Base-by-base conservation (phyloP, 2,797 vertebrate genomes). In the Myotis myotis region DNA sequence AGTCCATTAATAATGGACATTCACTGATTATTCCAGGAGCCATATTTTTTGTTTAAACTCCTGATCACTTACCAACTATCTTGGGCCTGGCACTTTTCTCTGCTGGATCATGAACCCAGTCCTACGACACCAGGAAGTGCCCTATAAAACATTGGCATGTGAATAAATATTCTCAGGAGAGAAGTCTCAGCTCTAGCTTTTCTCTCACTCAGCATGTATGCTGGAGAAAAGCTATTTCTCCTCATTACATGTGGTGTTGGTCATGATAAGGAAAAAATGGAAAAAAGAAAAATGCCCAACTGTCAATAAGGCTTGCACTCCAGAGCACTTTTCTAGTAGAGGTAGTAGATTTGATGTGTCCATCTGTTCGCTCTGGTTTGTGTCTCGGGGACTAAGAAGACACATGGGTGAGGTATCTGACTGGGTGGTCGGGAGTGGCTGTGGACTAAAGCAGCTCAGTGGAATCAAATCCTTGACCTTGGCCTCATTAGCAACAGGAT, bases 391-490 rank as follows among this genome's bases (percentile, higher is more conserved):
- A 74, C 86, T 91, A 92, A 93, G 70, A 80, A 88, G 82, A 81
- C 74, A 92, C 89, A 89, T 22, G 66, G 71, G 79, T 75, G 66
- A 83, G 66, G 23, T 75, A 81, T 30, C 76, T 93, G 66, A 70
- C 47, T 23, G 22, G 57, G 87, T 64, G 85, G 72, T 80, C 19
- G 64, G 82, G 64, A 33, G 51, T 38, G 53, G 66, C 87, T 36
- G 3, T 75, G 80, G 75, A 86, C 78, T 44, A 68, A 41, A 90
- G 85, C 83, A 90, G 92, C 88, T 91, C 82, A 78, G 70, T 81
- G 66, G 85, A 83, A 70, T 94, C 94, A 84, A 86, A 94, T 84
- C 88, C 88, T 95, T 94, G 95, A 97, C 94, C 90, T 96, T 95
- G 96, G 72, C 83, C 96, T 96, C 87, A 91, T 96, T 94, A 96